Evolutionary conservation across 2,888 invertebrate species (phyloP), one percentile per base, ranked within the genome.

Genomic region (Pollenia griseotomentosa): DNA sequence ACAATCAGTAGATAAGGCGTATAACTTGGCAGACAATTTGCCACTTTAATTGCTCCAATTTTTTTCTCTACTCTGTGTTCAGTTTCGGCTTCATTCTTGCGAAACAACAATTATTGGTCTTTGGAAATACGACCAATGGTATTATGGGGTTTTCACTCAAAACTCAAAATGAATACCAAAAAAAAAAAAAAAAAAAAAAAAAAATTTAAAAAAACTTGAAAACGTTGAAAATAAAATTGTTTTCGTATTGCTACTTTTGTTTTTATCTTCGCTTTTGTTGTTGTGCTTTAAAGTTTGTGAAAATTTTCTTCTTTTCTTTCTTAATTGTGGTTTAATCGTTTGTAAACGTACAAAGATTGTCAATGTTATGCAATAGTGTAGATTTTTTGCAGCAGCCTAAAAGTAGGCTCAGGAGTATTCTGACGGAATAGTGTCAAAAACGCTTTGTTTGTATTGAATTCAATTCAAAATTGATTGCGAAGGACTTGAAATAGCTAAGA

Each of bases 41-140:
- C 92, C 91, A 91, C 90, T 92, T 92, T 92, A 92, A 92, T 92
- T 92, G 91, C 89, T 88, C 88, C 89, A 90, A 91, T 91, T 91
- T 91, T 90, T 91, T 85, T 68, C n/a, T 46, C n/a, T 6, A 10
- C 44, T 48, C 63, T 61, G 4, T 44, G 33, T 63, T 77, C 40
- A 63, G 23, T 63, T 77, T 70, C 61, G 48, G 68, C 73, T 80
- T 68, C 79, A 80, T 80, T 85, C 84, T 85, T 74, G 84, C 79
- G 84, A 68, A 85, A 85, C 84, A 85, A 85, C 79, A 80, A 85
- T 85, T 85, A 85, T 74, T 68, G 79, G 74, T 79, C 48, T 74
- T 63, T 16, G 16, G 7, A 74, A 74, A 68, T 63, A 63, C 70
- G 53, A 44, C n/a, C 83, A 63, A 53, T 70, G 48, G 40, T 59